Base-by-base conservation (phyloP, 2,888 invertebrate species). In the Lithophane socia region DNA sequence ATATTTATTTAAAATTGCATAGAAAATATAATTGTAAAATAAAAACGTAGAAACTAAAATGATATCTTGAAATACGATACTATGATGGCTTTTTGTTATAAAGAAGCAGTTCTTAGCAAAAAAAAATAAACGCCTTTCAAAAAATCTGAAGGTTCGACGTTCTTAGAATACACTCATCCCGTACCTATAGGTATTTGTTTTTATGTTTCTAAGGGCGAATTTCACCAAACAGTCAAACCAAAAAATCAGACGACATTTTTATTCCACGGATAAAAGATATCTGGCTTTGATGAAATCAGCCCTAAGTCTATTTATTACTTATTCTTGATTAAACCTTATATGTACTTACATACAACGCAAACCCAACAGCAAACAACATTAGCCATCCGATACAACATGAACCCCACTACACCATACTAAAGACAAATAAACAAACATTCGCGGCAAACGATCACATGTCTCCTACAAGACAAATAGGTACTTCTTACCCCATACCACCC, bases 391-490 rank as follows among this genome's bases (percentile, higher is more conserved):
- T 84, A 76, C 61, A 85, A 78, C 75, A 84, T 82, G 61, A 76
- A 75, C 64, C 78, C 47, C 60, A 71, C 65, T 75, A 83, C 74
- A 86, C 88, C 89, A 86, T 90, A 91, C 90, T 88, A 86, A 91
- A 91, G 91, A 90, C 94, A 94, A 94, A 94, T 93, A 94, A 94
- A 94, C 94, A 94, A 92, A 92, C 91, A 89, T 87, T 79, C 85
- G 68, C 83, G 86, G 87, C 92, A 92, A 91, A 91, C 93, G 93
- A 95, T 94, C 94, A 93, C 94, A 94, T 93, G 94, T 95, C 95
- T 90, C 93, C 92, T 90, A 87, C 92, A 94, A 95, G 95, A 95
- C 94, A 95, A 95, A 95, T 95, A 94, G 93, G 88, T 86, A 84
- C 87, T 80, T 85, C 87, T 88, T 79, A 81, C 80, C 86, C 86